A percentile compares a stretch with the other conserved stretches of the same genome.
Conservation (phyloP, 2,113 vertebrate species). For the Salvelinus sp. region DNA sequence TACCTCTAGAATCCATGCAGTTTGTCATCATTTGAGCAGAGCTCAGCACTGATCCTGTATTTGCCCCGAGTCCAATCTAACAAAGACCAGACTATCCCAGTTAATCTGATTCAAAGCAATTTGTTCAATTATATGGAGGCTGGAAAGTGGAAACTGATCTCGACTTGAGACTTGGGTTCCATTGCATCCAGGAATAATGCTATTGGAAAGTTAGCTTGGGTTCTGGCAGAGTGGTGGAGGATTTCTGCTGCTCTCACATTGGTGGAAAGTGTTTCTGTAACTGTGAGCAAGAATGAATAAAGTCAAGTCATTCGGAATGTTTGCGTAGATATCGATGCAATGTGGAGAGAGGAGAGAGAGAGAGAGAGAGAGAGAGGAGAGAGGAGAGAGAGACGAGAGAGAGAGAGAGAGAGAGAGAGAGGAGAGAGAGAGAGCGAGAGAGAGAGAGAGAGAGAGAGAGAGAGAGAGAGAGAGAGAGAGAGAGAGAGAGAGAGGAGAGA, state of each 20-base stretch:
- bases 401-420: too few relatives aligned
- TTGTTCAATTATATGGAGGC: constrained; percentile 69
- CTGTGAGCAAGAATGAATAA: too few relatives aligned
- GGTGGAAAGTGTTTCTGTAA: too few relatives aligned
- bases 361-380: background rate
- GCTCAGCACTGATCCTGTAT: constrained; percentile 61
- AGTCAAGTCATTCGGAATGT: too few relatives aligned
- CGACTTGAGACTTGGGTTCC: constrained; percentile 57
- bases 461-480: too few relatives aligned
- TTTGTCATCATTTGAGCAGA: constrained; percentile 61
- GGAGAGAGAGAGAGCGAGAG: too few relatives aligned
- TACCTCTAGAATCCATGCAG: constrained; percentile 50
- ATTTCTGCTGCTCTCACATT: background rate
- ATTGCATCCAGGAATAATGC: constrained; percentile 50
- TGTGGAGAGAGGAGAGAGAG: background rate
- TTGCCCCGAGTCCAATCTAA: constrained; percentile 48
- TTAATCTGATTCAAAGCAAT: constrained; percentile 70
- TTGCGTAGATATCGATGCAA: background rate
- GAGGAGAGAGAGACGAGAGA: background rate
- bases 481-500: too few relatives aligned
- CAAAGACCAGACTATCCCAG: constrained; percentile 64
- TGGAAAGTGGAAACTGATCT: constrained; percentile 66
- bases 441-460: background rate
- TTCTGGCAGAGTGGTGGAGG: background rate
- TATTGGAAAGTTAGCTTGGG: constrained; percentile 49